Evolutionary conservation across 2,888 invertebrate genomes (phyloP), one percentile per base, ranked within the genome.

Genomic region (Scaptomyza cyrtandrae): DNA sequence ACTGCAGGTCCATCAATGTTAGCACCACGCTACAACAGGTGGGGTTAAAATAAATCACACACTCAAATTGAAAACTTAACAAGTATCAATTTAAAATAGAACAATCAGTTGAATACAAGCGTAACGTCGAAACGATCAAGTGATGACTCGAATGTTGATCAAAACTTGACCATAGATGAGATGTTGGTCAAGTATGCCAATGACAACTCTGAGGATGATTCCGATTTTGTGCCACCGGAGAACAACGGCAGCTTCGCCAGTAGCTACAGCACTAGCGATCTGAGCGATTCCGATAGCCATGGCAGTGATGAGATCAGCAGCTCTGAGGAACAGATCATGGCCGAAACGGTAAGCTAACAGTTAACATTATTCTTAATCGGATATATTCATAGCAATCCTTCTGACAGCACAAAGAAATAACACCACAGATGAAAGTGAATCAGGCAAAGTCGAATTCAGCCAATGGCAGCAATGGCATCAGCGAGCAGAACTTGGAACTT

Each of bases 141-240:
- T 0, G 77, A 89, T 14, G 87, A 89, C 10, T 3, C 14, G 16
- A 71, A 61, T 16, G 63, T 41, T 6, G 82, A 86, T 27, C 70
- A 71, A 0, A 80, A 89, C 16, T 48, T 91, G 19, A 86, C 90
- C 7, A 65, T 89, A 13, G 79, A 81, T 31, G 75, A 91, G 76
- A 67, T 91, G 72, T 70, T 91, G 27, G 70, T 86, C 29, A 91
- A 90, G 62, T 91, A 89, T 59, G 88, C 79, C 41, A 76, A 83
- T 50, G 81, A 76, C 43, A 75, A 82, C 50, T 90, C 90, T 9
- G 90, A 89, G 4, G 84, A 89, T 62, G 91, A 91, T 54, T 86
- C 91, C 0, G 91, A 91, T 49, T 91, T 86, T 69, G 70, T 90
- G 57, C 90, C 91, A 13, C 63, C 80, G 6, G 80, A 82, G 13